Percentiles rank a stretch among this genome's conserved stretches.
Evolutionary conservation across 2,888 invertebrate species (phyloP).

Genomic region (Congeria kusceri): DNA sequence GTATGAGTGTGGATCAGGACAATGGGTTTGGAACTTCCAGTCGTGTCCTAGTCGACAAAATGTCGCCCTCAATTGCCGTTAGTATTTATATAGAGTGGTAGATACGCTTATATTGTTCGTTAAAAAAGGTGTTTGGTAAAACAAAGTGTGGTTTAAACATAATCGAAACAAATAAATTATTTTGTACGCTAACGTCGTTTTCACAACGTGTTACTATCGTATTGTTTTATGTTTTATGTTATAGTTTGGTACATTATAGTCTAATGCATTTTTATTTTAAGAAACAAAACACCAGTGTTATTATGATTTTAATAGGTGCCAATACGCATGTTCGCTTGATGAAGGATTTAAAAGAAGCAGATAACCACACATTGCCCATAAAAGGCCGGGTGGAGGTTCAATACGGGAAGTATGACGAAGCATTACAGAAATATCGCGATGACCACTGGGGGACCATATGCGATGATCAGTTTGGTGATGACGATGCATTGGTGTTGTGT

Average conservation of each 20-base stretch:
- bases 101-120: too few species aligned
- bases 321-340: too few species aligned
- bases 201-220: too few species aligned
- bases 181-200: too few species aligned
- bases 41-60: background rate
- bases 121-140: too few species aligned
- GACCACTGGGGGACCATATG: slow-evolving; percentile 34
- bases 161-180: too few species aligned
- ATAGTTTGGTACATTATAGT: too few species aligned
- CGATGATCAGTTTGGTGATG: slow-evolving; percentile 36
- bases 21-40: background rate
- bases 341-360: too few species aligned
- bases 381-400: background rate
- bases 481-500: slow-evolving; percentile 36
- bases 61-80: slow-evolving; percentile 30
- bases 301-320: too few species aligned
- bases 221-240: background rate
- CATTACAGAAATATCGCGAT: background rate
- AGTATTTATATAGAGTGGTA: background rate
- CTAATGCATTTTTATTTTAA: too few species aligned
- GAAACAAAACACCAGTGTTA: too few species aligned
- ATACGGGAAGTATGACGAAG: background rate
- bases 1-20: slow-evolving; percentile 10
- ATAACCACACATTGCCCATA: background rate
- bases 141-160: too few species aligned